These are phyloP conservation scores for Actenoides hombroni DNA, from an alignment of 2,113 vertebrate species.

Conservation along the genomic window DNA sequence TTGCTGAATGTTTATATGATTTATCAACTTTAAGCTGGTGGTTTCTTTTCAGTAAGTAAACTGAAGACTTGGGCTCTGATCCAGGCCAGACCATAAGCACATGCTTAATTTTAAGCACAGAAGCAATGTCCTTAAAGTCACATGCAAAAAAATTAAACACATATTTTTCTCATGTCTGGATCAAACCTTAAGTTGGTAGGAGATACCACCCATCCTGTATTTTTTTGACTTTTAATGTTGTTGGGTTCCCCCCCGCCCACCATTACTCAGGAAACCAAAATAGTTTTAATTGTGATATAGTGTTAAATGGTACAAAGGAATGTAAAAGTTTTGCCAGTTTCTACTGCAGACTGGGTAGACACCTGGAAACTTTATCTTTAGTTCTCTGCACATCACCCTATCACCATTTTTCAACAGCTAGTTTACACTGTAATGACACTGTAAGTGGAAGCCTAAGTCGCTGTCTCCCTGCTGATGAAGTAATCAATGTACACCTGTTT, in stretches of 20 bases:
- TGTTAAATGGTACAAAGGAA: slow-evolving; percentile 3
- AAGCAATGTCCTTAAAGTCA: neutral
- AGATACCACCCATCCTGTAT: neutral
- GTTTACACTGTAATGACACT: slow-evolving; percentile 58
- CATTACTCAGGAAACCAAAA: neutral
- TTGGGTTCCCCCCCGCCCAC: neutral
- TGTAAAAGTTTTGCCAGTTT: slow-evolving; percentile 1
- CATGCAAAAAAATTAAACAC: neutral
- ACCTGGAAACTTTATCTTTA: slow-evolving; percentile 66
- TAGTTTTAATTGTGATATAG: neutral
- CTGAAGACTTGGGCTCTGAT: neutral
- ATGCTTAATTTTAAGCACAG: neutral
- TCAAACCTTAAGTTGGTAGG: neutral
- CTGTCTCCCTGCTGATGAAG: slow-evolving; percentile 64
- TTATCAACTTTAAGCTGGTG: slow-evolving; percentile 41
- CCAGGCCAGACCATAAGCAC: neutral
- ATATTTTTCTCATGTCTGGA: neutral
- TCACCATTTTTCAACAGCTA: slow-evolving; percentile 58
- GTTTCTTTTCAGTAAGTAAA: slow-evolving; percentile 8
- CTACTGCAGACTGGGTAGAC: neutral
- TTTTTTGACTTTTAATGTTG: neutral
- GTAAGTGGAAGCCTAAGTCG: slow-evolving; percentile 47
- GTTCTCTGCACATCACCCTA: slow-evolving; percentile 49
- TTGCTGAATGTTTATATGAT: slow-evolving; percentile 14
- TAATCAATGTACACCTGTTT: slow-evolving; percentile 77